These are phyloP conservation scores for Chamaetylas fuelleborni DNA, from an alignment of 2,113 vertebrate genomes.

Conservation along the genomic window DNA sequence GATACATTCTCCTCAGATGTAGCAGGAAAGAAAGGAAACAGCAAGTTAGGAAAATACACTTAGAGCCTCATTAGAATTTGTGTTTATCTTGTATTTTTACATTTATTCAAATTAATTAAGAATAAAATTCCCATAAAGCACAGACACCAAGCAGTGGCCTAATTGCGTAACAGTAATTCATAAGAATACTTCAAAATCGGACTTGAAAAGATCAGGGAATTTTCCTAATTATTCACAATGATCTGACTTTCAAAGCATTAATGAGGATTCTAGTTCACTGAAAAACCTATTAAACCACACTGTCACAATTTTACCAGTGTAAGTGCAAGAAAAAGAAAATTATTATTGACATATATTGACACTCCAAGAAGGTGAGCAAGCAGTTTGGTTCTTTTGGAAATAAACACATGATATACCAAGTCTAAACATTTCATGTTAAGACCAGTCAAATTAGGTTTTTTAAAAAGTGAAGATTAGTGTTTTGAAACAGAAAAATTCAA, in stretches of 20 bases:
- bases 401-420: background rate
- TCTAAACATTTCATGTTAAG: background rate
- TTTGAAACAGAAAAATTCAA: background rate
- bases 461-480: background rate
- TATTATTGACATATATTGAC: background rate
- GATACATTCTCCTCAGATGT: background rate
- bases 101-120: background rate
- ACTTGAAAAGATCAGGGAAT: background rate
- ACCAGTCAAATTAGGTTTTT: background rate
- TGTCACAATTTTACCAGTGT: background rate
- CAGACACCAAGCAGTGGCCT: background rate
- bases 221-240: background rate
- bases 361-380: background rate
- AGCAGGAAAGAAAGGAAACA: background rate
- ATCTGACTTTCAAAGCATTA: background rate
- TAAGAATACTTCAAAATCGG: background rate
- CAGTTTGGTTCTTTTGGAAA: background rate
- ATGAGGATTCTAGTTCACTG: background rate
- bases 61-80: background rate
- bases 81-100: background rate
- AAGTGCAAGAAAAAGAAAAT: background rate
- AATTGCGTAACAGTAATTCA: background rate
- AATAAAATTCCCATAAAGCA: background rate
- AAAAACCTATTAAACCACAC: background rate
- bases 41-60: background rate